Percentiles rank a stretch among this genome's conserved stretches.
These are phyloP conservation scores for Melopsittacus undulatus DNA, from an alignment of 2,797 vertebrate genomes.

Conservation along the genomic window DNA sequence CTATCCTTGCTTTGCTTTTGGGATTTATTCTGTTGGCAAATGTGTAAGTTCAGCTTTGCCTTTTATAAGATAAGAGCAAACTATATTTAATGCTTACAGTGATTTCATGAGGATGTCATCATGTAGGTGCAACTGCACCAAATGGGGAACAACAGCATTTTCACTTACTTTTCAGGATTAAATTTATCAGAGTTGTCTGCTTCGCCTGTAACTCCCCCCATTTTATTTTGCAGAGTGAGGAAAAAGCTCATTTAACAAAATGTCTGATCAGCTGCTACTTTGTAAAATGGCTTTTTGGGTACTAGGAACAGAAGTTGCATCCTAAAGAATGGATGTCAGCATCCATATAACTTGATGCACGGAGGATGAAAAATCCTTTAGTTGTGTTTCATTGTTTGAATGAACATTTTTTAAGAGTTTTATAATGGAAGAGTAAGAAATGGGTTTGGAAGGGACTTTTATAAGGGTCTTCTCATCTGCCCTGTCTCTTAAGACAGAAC, in stretches of 20 bases:
- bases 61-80: not conserved
- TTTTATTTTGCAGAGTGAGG: not conserved
- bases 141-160: not conserved
- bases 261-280: not conserved
- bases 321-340: not conserved
- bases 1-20: not conserved
- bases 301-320: not conserved
- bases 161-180: not conserved
- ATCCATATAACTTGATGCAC: not conserved
- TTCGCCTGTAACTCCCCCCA: not conserved
- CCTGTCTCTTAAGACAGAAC: not conserved
- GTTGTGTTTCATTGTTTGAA: not conserved
- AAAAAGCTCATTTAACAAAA: constrained; percentile 14
- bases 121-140: not conserved
- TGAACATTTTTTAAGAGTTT: not conserved
- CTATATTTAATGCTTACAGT: not conserved
- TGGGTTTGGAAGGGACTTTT: not conserved
- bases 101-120: not conserved
- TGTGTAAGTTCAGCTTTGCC: not conserved
- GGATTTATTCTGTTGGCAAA: constrained; percentile 3
- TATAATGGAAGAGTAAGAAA: not conserved
- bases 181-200: not conserved
- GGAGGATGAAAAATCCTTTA: not conserved
- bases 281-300: not conserved
- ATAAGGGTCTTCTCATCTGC: not conserved